Base-by-base conservation (phyloP, 2,113 vertebrate genomes). In the Neolamprologus devosi region DNA sequence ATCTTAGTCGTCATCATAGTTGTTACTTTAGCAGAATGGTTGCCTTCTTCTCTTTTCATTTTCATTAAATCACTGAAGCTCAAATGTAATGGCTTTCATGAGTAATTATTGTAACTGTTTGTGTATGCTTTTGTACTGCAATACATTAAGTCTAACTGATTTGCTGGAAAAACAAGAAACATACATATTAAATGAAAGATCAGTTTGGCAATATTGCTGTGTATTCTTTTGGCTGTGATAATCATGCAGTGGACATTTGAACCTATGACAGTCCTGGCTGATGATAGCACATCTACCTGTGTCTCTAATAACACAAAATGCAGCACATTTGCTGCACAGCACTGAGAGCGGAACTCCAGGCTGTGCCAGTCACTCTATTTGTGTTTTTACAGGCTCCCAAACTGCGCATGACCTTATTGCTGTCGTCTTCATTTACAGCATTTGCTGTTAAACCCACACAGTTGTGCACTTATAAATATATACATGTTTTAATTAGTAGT, bases 381-480 rank as follows among this genome's bases (percentile, higher is more conserved):
- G 4, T 2, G 23, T 63, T 81, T 91, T 91, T 87, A 89, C 35
- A 81, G 51, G 80, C 73, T 89, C 60, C 23, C 30, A 60, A 83
- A 40, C 55, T n/a, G 19, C 6, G 1, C 86, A 33, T 70, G 42
- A 83, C 51, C 83, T 51, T 75, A 45, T 65, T 87, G 40, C 85
- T 89, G 68, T 81, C 45, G 63, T 89, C 87, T 83, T 87, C 57
- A 87, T 87, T 87, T 80, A 85, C 33, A 85, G 75, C 55, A 84
- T 81, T 84, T 86, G 82, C 57, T 60, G 28, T 85, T 85, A 91
- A 89, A 85, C 35, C 79, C 82, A 80, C 85, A 3, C 87, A 78
- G 37, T 33, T 19, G 10, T 49, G 26, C 80, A 63, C 23, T 26
- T 14, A 8, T 19, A 58, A 51, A 51, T 33, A 85, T 7, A 78